phyloP scores from a whole-genome alignment of 2,888 invertebrate species.

The Xanthia icteritia region DNA sequence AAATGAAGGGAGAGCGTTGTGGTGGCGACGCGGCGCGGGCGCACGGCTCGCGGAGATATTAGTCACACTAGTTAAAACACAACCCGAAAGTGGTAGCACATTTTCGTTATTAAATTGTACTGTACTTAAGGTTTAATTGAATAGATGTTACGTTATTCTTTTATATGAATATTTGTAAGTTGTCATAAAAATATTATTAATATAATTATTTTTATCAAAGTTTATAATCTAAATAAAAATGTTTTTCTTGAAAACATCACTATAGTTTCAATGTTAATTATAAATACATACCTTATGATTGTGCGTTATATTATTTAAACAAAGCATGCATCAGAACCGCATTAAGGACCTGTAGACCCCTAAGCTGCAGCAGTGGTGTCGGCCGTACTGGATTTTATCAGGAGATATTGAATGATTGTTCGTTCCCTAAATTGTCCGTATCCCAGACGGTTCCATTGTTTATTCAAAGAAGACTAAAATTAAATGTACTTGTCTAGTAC shows the following conservation, averaged over 20 bases:
- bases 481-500: not conserved
- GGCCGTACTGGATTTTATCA: too few relatives aligned
- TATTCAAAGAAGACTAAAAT: not conserved
- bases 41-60: conserved; percentile 74
- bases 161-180: conserved; percentile 91
- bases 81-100: conserved; percentile 89
- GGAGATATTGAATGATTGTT: not conserved
- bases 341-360: not conserved
- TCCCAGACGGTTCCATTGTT: not conserved
- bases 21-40: conserved; percentile 54
- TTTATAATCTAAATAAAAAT: conserved; percentile 91
- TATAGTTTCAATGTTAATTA: conserved; percentile 71
- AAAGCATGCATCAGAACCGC: not conserved
- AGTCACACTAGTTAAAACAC: conserved; percentile 89
- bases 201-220: conserved; percentile 91
- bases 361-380: too few relatives aligned
- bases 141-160: conserved; percentile 91
- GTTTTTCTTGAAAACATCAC: conserved; percentile 89
- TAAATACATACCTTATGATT: conserved; percentile 16
- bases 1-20: conserved; percentile 48
- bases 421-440: not conserved
- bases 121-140: conserved; percentile 88
- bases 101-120: conserved; percentile 88
- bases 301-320: conserved; percentile 21
- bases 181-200: conserved; percentile 91